These are phyloP conservation scores for Triplophysa tibetana DNA, from an alignment of 2,113 vertebrate species.

Conservation along the genomic window DNA sequence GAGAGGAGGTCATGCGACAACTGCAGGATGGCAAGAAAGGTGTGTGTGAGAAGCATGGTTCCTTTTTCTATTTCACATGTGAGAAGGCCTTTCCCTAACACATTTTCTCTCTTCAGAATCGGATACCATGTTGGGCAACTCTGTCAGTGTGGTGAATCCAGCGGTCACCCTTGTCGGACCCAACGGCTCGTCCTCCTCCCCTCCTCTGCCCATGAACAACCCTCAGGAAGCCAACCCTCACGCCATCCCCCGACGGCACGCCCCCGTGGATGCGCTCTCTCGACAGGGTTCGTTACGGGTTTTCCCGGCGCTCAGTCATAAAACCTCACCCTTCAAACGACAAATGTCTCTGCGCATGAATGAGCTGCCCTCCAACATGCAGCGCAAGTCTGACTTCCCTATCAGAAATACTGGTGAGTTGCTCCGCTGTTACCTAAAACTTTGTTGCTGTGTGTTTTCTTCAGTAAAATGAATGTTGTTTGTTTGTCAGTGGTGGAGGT, in stretches of 20 bases:
- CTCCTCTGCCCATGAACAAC: constrained; percentile 78
- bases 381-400: constrained; percentile 95
- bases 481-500: constrained; percentile 83
- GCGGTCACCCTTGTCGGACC: constrained; percentile 63
- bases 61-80: not conserved
- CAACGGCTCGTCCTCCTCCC: constrained; percentile 77
- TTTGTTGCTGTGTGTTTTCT: not conserved
- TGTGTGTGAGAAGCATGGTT: constrained; percentile 52
- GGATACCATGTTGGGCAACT: constrained; percentile 64
- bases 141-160: constrained; percentile 57
- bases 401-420: constrained; percentile 87
- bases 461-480: constrained; percentile 3
- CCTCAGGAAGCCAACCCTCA: constrained; percentile 80
- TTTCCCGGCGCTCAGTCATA: constrained; percentile 94
- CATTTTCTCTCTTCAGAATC: constrained; percentile 72
- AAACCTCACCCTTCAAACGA: constrained; percentile 97
- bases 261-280: constrained; percentile 90
- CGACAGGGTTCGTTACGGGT: constrained; percentile 96
- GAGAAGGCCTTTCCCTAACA: not conserved
- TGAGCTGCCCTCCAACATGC: constrained; percentile 94
- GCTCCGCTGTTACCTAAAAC: too few relatives aligned
- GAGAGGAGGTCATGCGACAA: constrained; percentile 95
- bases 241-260: constrained; percentile 90
- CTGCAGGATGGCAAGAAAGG: constrained; percentile 93
- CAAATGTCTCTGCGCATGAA: constrained; percentile 94